Evolutionary conservation across 2,113 vertebrate species (phyloP).

Genomic region (Dinomys branickii): DNA sequence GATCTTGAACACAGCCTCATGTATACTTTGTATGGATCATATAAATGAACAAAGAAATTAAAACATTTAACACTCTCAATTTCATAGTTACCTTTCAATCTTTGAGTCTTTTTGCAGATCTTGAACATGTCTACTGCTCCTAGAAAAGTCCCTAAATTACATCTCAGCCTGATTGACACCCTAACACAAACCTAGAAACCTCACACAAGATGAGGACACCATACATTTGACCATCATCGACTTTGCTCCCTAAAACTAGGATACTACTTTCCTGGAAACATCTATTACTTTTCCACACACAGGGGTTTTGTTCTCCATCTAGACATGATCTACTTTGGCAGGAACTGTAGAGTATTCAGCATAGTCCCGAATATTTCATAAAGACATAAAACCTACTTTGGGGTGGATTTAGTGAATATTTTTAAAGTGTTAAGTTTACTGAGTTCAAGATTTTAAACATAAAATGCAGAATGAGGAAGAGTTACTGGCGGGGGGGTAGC

Average conservation of each 20-base stretch:
- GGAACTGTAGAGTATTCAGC: not conserved
- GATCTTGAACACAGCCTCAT: not conserved
- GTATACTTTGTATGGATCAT: not conserved
- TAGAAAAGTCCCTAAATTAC: slow-evolving; percentile 9
- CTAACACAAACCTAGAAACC: not conserved
- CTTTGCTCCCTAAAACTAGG: not conserved
- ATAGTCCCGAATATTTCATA: not conserved
- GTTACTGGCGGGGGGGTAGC: not conserved
- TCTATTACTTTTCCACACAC: not conserved
- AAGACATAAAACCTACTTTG: slow-evolving; percentile 35
- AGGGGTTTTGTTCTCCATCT: not conserved
- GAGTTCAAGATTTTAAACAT: slow-evolving; percentile 36
- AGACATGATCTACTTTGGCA: not conserved
- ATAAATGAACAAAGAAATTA: not conserved
- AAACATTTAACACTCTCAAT: slow-evolving; percentile 5
- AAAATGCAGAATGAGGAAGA: not conserved
- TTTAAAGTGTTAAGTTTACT: slow-evolving; percentile 36
- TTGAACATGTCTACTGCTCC: not conserved
- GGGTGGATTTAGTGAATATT: not conserved
- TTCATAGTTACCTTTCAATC: slow-evolving; percentile 25
- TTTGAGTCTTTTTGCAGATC: slow-evolving; percentile 3
- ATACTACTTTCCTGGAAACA: not conserved
- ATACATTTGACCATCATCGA: not conserved
- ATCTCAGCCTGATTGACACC: not conserved
- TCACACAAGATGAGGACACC: not conserved